Percentiles rank a stretch among this genome's conserved stretches.
These are phyloP conservation scores for Olivierus martensii DNA, from an alignment of 1,140 invertebrate species.

Conservation along the genomic window DNA sequence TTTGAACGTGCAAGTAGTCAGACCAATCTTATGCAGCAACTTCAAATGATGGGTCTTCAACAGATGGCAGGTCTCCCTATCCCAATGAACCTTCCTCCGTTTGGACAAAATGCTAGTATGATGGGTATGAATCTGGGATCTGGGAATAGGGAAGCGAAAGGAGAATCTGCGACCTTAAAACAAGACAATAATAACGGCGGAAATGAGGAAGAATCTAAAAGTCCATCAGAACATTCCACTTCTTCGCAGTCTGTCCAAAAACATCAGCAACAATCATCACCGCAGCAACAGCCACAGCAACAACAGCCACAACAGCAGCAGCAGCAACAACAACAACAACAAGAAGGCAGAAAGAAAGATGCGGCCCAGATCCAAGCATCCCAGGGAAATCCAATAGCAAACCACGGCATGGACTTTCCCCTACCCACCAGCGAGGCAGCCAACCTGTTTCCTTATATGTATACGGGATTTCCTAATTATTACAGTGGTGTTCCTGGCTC, in stretches of 20 bases:
- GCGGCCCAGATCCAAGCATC: neutral
- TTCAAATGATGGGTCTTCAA: conserved; percentile 18
- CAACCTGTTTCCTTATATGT: conserved; percentile 34
- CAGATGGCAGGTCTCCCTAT: conserved; percentile 17
- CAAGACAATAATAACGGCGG: no score
- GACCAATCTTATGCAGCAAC: conserved; percentile 17
- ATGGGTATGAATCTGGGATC: no score
- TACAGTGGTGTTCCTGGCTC: conserved; percentile 29
- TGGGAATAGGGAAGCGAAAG: no score
- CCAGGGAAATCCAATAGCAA: neutral
- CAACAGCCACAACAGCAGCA: neutral
- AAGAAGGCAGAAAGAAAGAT: neutral
- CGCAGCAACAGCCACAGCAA: conserved; percentile 7
- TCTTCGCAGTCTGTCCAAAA: neutral
- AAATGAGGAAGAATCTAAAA: no score
- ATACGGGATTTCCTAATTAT: conserved; percentile 29
- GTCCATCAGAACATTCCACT: no score
- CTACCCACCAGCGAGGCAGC: conserved; percentile 23
- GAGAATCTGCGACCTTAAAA: no score
- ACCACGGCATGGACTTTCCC: conserved; percentile 12
- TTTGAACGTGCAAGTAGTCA: neutral
- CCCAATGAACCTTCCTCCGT: conserved; percentile 1
- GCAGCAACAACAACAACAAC: conserved; percentile 3
- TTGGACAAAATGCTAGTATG: no score
- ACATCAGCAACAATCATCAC: neutral